A percentile compares a stretch with the other conserved stretches of the same genome.
Conservation (phyloP, 2,113 vertebrate species). For the Otocyon megalotis region DNA sequence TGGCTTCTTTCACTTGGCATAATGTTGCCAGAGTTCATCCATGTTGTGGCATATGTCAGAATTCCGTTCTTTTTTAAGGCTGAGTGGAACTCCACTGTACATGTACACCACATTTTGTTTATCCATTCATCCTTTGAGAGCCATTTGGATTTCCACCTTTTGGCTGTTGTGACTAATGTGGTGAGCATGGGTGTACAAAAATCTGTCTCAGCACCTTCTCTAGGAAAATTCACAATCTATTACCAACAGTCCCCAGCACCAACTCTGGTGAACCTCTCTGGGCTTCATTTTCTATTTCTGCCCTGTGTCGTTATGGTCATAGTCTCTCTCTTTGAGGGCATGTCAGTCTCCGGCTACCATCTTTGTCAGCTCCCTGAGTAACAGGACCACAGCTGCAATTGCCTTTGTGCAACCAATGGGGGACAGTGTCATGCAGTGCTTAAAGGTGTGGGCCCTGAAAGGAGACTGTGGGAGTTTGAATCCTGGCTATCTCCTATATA, state of each 20-base stretch:
- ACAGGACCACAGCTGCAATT: background rate
- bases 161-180: background rate
- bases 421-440: background rate
- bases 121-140: background rate
- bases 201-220: background rate
- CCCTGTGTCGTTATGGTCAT: background rate
- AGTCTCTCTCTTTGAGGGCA: background rate
- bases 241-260: background rate
- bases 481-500: background rate
- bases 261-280: background rate
- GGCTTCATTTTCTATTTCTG: background rate
- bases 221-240: background rate
- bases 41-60: background rate
- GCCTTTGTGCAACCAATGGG: background rate
- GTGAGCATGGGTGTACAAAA: background rate
- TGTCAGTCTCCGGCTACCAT: background rate
- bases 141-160: background rate
- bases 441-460: background rate
- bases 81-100: background rate
- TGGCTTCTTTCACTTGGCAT: slow-evolving; percentile 27
- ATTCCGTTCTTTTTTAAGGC: background rate
- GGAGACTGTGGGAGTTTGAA: background rate
- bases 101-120: background rate
- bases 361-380: background rate
- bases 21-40: background rate